These are phyloP conservation scores for Linyphia triangularis DNA, from an alignment of 2,888 invertebrate genomes.

Conservation along the genomic window DNA sequence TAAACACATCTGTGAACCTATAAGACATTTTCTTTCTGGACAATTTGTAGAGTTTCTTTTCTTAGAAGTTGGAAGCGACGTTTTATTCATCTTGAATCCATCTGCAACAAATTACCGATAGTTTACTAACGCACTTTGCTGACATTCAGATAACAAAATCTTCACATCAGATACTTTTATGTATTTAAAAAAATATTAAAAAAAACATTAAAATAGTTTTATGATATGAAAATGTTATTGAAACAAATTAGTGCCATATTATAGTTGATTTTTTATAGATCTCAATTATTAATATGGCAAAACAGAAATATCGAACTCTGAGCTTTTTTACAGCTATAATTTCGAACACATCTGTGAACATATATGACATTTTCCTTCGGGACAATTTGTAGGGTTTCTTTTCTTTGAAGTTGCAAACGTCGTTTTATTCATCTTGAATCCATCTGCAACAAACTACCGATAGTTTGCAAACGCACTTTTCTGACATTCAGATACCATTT, in stretches of 20 bases:
- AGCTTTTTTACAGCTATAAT: too few relatives aligned
- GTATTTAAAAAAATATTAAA: too few relatives aligned
- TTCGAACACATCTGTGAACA: too few relatives aligned
- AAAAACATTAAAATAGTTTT: too few relatives aligned
- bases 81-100: neutral
- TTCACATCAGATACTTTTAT: too few relatives aligned
- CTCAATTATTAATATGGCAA: too few relatives aligned
- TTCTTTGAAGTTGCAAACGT: neutral
- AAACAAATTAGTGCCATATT: too few relatives aligned
- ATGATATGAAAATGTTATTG: too few relatives aligned
- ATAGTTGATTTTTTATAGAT: too few relatives aligned
- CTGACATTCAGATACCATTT: neutral
- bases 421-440: neutral
- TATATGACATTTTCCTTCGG: neutral
- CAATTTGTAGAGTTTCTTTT: neutral
- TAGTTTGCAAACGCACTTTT: neutral
- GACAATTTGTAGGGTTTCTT: neutral
- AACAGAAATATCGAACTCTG: too few relatives aligned
- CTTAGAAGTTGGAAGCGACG: neutral
- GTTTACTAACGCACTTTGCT: neutral
- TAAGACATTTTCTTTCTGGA: neutral
- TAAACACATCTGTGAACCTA: too few relatives aligned
- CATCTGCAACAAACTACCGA: neutral
- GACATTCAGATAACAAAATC: neutral
- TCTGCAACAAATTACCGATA: neutral